Base-by-base conservation (phyloP, 2,113 vertebrate species). In the Eulemur macaco region DNA sequence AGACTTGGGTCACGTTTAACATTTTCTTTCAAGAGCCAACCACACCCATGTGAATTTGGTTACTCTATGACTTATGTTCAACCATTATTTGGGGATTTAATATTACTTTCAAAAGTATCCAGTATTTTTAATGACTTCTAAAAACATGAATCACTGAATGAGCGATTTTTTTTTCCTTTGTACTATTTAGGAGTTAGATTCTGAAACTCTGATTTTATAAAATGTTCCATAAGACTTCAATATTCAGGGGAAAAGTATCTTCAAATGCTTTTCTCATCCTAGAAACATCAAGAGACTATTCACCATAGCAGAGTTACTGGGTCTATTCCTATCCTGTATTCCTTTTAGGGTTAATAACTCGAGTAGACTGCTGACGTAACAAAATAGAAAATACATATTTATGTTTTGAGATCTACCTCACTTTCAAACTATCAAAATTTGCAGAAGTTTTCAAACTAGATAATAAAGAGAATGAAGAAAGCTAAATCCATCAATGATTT, bases 81-180 rank as follows among this genome's bases (percentile, higher is more conserved):
- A 88, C 20, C 37, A 64, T 42, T 73, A 77, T 85, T 71, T 73
- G 11, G 14, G 25, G 39, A n/a, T 27, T 85, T 85, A 77, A 42
- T 78, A 42, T 86, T 63, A 85, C 37, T 88, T 97, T 25, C 23
- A 66, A 96, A 95, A 68, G 5, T 9, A 87, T 63, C 13, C 6
- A 47, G 37, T 66, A 64, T 87, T 74, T 91, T 84, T 66, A 96
- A 89, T 93, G 15, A 95, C 85, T 83, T 95, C 20, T 60, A 83
- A 94, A 83, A 83, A 80, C 15, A 86, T 50, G 71, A 94, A 80
- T 94, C 29, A 69, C 1, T 78, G 17, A 86, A 77, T 42, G 10
- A 93, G 17, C 78, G 50, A 5, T 63, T 14, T 73, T 81, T 86
- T 86, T 45, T 17, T 7, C 14, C 54, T 80, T 87, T 37, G 18